Evolutionary conservation across 1,140 invertebrate species (phyloP), one percentile per base, ranked within the genome.

Genomic region (Halesus radiatus): DNA sequence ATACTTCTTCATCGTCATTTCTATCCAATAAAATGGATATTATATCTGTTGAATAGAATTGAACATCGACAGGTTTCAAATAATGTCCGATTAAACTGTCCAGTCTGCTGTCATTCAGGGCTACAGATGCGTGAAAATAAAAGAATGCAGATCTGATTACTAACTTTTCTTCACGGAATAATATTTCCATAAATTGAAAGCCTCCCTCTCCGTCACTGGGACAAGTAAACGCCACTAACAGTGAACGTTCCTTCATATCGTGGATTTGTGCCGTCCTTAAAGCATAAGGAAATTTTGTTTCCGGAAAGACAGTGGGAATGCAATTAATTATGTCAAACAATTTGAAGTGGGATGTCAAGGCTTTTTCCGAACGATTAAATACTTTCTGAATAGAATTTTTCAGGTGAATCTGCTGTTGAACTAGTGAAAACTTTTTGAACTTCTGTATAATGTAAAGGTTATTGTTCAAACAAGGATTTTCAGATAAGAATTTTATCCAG

Each of bases 11-110:
- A 70, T 89, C 87, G 80, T 84, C 85, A 18, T 85, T 88, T 81
- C 93, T 92, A 84, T 93, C 88, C 20, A 96, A 85, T 13, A 98
- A 86, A 23, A 97, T 85, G 7, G 96, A 97, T 3, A 98, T 84
- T 66, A 93, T 93, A 56, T 94, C 93, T 45, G 92, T 88, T 1
- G 95, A 95, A 88, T 97, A 98, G 88, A 96, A 97, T 85, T 96
- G 93, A 16, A 95, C 82, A 86, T 96, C 94, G 45, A 92, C 83
- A 26, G 93, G 87, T 58, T 85, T 85, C 76, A 91, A 84, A 84
- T 87, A 81, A 84, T 87, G 84, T 84, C 87, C 84, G 83, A 86
- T 81, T 84, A 84, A 82, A 84, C 83, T 77, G 72, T 85, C 85
- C 74, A 81, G 81, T 78, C 76, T 84, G 26, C 75, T 84, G 76